phyloP scores from a whole-genome alignment of 2,113 vertebrate genomes.

The Microtus pennsylvanicus region DNA sequence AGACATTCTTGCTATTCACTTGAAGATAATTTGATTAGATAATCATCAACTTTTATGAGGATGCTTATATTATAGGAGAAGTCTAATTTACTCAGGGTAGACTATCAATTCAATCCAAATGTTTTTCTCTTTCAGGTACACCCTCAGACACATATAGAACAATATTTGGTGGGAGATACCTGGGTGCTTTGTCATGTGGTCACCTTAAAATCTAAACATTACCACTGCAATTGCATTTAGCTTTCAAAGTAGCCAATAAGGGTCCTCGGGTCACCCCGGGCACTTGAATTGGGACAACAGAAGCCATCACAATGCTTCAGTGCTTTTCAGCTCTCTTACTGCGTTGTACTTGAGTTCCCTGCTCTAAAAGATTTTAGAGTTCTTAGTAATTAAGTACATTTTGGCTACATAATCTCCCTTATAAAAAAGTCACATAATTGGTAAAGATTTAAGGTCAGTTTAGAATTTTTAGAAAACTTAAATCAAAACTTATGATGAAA shows the following conservation, averaged over 20 bases:
- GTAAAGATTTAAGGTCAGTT: not conserved
- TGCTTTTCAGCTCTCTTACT: not conserved
- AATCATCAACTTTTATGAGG: not conserved
- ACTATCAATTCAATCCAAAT: not conserved
- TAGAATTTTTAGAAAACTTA: conserved; percentile 18
- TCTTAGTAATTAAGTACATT: not conserved
- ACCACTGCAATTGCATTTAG: not conserved
- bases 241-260: not conserved
- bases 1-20: not conserved
- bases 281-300: not conserved
- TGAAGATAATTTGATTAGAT: not conserved
- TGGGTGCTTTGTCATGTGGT: not conserved
- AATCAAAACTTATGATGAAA: not conserved
- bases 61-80: not conserved
- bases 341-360: not conserved
- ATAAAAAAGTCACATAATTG: not conserved
- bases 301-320: not conserved
- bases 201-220: not conserved
- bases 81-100: not conserved
- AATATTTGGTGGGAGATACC: not conserved
- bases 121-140: not conserved
- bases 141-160: not conserved
- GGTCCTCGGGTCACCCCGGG: not conserved
- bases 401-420: not conserved
- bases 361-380: not conserved